Evolutionary conservation across 2,888 invertebrate genomes (phyloP), one percentile per base, ranked within the genome.

Genomic region (Trichacis sp.): DNA sequence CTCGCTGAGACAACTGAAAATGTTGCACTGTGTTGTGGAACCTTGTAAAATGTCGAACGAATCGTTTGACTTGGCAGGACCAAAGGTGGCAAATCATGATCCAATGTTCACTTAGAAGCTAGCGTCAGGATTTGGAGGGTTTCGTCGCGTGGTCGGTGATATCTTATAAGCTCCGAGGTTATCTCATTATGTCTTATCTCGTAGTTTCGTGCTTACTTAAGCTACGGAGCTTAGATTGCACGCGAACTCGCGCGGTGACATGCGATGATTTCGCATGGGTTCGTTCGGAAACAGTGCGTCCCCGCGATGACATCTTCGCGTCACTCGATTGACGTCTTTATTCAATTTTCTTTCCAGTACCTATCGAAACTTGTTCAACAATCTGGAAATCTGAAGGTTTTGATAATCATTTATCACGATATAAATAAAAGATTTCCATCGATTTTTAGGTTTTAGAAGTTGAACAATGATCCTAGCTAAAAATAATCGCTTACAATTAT

Each of bases 141-240:
- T 84, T 84, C 84, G 82, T 84, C 82, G 84, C 84, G 83, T 84
- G 84, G 83, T 77, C 73, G 76, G 78, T 84, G 83, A 64, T 64
- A 84, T 84, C 84, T 82, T 81, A 82, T 83, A 84, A 83, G 79
- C 81, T 73, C 68, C 73, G 73, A 82, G 83, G 81, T 84, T 83
- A 83, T 84, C 83, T 84, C 81, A 84, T 84, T 84, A 84, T 76
- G 76, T 79, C 79, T 83, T 82, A 83, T 83, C 83, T 82, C 77
- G 75, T 77, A 79, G 79, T 82, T 79, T 79, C 74, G 71, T 62
- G 59, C 66, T 68, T 64, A 59, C 61, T 70, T 60, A 61, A 59
- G 62, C 69, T 58, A 69, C 54, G 64, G 74, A 79, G 82, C 81
- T 82, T 83, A 83, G 74, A 82, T 77, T 72, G 78, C 79, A 81